Base-by-base conservation (phyloP, 2,113 vertebrate genomes). In the Oreotrochilus melanogaster region DNA sequence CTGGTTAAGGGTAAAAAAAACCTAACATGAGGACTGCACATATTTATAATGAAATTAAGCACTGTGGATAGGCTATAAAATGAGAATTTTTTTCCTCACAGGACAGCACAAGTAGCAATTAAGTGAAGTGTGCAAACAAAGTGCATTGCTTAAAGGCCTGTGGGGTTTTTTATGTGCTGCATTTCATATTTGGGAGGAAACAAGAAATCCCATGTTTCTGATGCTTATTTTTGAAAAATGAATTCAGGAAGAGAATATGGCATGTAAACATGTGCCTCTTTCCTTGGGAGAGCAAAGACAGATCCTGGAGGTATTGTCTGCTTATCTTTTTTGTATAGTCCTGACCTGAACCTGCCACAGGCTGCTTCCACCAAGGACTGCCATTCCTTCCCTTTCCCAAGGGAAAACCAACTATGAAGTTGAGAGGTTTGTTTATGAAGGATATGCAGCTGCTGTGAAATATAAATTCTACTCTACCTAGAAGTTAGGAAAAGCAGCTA, bases 11-110 rank as follows among this genome's bases (percentile, higher is more conserved):
- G 21, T 66, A 82, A 22, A 67, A 75, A 62, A 79, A 2, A 2
- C 4, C 31, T 83, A 80, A 74, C 27, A 27, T 6, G 14, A 88
- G 8, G 43, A 81, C 65, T 84, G 28, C 37, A 81, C 25, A 35
- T 75, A 90, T 87, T 84, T 92, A 84, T 81, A 85, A 66, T 30
- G 48, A 89, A 86, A 39, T 43, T 93, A 85, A 92, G 76, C 19
- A 78, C 23, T 89, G 33, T 65, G 57, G 50, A 95, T 91, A 91
- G 31, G n/a, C 31, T 75, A n/a, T 31, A 91, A 93, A 92, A 87
- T 66, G 37, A 94, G 56, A 65, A 50, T 25, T 54, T 56, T 93
- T 93, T 94, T 88, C n/a, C 73, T 94, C 58, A 16, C 23, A 81
- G 64, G 50, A 79, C 18, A 88, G 24, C 45, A 28, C 57, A 89